Evolutionary conservation across 2,113 vertebrate species (phyloP).

Genomic region (Poecilia latipinna): DNA sequence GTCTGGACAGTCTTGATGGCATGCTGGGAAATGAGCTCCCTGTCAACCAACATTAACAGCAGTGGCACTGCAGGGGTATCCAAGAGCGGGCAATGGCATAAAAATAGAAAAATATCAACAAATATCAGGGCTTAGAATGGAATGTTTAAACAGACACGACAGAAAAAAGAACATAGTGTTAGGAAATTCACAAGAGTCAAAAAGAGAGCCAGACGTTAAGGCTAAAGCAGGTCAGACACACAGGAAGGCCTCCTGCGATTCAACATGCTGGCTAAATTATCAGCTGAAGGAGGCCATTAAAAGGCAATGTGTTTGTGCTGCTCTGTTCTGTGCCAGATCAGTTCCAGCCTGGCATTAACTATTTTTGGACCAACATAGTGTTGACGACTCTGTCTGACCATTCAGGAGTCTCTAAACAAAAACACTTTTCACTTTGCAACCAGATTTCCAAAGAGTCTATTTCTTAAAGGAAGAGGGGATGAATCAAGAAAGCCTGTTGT

Average conservation of each 20-base stretch:
- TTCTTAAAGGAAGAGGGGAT: conserved; percentile 47
- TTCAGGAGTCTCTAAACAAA: conserved; percentile 51
- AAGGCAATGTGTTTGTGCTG: conserved; percentile 46
- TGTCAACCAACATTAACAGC: conserved; percentile 54
- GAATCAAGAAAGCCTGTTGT: conserved; percentile 48
- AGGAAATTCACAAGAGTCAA: conserved; percentile 6
- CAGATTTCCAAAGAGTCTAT: conserved; percentile 34
- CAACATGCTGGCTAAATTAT: conserved; percentile 59
- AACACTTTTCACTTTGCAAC: conserved; percentile 68
- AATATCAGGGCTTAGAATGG: conserved; percentile 29
- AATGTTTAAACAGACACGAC: conserved; percentile 22
- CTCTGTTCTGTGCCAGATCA: conserved; percentile 36
- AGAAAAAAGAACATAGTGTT: conserved; percentile 6
- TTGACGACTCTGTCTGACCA: conserved; percentile 46
- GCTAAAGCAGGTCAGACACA: conserved; percentile 17
- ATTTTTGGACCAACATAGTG: conserved; percentile 62
- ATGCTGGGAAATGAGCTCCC: conserved; percentile 58
- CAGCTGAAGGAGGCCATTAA: conserved; percentile 57
- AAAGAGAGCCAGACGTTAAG: conserved; percentile 18
- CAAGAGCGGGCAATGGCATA: conserved; percentile 36
- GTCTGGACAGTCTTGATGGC: conserved; percentile 42
- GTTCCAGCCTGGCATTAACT: conserved; percentile 37
- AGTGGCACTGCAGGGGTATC: conserved; percentile 24
- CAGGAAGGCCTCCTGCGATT: conserved; percentile 58
- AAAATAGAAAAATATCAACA: conserved; percentile 13